Percentiles rank a stretch among this genome's conserved stretches.
Conservation (phyloP, 2,888 invertebrate species). For the Clunio marinus region DNA sequence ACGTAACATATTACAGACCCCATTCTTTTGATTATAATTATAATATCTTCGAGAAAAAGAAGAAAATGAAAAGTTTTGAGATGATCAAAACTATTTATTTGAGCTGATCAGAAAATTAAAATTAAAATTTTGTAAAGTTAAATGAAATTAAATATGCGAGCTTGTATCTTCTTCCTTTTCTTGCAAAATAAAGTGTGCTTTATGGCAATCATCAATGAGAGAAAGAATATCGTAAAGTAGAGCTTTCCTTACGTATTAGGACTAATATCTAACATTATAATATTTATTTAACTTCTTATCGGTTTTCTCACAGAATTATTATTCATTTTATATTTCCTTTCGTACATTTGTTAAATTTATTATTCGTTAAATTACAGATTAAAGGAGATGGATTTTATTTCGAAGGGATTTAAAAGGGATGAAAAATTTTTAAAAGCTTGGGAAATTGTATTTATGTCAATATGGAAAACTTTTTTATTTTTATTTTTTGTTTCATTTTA, state of each 20-base stretch:
- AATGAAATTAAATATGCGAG: not conserved
- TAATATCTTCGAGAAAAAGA: too few species aligned
- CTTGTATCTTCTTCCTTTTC: too few species aligned
- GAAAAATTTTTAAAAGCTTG: constrained; percentile 1
- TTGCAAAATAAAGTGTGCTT: too few species aligned
- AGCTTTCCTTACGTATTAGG: not conserved
- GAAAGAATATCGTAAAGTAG: not conserved
- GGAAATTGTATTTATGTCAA: not conserved
- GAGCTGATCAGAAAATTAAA: too few species aligned
- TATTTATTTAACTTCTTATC: not conserved
- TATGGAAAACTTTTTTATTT: too few species aligned
- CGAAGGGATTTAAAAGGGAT: too few species aligned
- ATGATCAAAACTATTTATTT: too few species aligned
- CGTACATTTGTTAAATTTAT: not conserved
- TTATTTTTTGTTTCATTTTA: too few species aligned
- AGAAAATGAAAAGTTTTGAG: too few species aligned
- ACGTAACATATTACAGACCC: too few species aligned
- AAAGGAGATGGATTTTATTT: not conserved
- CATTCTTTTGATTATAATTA: too few species aligned
- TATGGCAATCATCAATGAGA: not conserved
- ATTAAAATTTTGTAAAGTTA: not conserved
- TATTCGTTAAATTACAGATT: not conserved
- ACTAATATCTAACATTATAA: not conserved
- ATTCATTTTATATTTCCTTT: not conserved
- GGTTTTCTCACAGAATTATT: constrained; percentile 12